Evolutionary conservation across 2,797 vertebrate genomes (phyloP).

Genomic region (Sebastes alutus): DNA sequence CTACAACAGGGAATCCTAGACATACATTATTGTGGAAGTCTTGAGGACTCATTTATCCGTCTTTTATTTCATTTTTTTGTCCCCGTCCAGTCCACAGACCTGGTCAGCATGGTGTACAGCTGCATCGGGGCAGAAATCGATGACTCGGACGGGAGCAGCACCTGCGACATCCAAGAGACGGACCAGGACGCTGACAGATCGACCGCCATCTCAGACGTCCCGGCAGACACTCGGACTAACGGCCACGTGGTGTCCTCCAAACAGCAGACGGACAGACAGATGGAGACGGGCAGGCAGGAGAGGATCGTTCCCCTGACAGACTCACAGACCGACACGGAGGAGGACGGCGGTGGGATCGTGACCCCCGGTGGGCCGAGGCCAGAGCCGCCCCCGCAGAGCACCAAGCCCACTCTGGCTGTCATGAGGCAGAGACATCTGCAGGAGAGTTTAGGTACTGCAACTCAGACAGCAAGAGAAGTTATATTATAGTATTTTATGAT

Average conservation of each 20-base stretch:
- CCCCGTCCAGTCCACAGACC: constrained; percentile 71
- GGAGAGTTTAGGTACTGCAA: constrained; percentile 81
- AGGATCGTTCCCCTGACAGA: constrained; percentile 66
- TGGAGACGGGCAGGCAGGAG: constrained; percentile 66
- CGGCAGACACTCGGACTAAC: constrained; percentile 49
- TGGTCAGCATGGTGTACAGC: constrained; percentile 83
- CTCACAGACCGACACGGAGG: constrained; percentile 47
- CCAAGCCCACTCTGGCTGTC: constrained; percentile 82
- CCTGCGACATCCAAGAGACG: constrained; percentile 59
- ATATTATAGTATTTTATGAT: background rate
- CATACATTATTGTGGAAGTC: background rate
- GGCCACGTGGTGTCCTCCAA: constrained; percentile 56
- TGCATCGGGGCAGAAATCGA: constrained; percentile 81
- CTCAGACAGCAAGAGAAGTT: background rate
- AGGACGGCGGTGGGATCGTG: constrained; percentile 33
- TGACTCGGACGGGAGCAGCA: constrained; percentile 76
- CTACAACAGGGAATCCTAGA: background rate
- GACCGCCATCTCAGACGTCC: constrained; percentile 51
- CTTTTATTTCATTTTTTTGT: background rate
- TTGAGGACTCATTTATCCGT: background rate
- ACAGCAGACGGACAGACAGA: constrained; percentile 69
- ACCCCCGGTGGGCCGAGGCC: constrained; percentile 71
- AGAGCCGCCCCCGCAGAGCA: constrained; percentile 82
- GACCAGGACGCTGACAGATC: constrained; percentile 52
- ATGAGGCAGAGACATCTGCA: constrained; percentile 87